These are phyloP conservation scores for Oreochromis grahami DNA, from an alignment of 2,797 vertebrate genomes.

Conservation along the genomic window DNA sequence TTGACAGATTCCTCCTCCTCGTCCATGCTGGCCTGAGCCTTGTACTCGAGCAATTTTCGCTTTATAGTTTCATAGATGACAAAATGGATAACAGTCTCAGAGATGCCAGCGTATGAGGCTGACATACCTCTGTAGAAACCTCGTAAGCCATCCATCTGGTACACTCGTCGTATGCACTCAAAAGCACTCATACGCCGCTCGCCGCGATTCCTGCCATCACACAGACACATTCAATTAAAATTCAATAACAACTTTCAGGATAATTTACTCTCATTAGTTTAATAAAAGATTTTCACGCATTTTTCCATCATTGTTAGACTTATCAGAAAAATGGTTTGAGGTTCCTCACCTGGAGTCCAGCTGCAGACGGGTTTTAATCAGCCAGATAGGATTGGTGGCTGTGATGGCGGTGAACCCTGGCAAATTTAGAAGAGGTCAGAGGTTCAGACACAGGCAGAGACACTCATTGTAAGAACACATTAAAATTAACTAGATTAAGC, in stretches of 20 bases:
- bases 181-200: slow-evolving; percentile 91
- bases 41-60: slow-evolving; percentile 84
- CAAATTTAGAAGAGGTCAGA: slow-evolving; percentile 72
- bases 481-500: slow-evolving; percentile 20
- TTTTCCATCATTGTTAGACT: neutral
- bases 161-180: slow-evolving; percentile 90
- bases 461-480: slow-evolving; percentile 22
- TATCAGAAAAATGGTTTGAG: slow-evolving; percentile 56
- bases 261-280: neutral
- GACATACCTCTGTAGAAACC: slow-evolving; percentile 99
- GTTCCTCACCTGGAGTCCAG: slow-evolving; percentile 89
- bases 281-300: neutral
- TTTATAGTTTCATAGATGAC: slow-evolving; percentile 99
- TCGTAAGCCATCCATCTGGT: slow-evolving; percentile 87
- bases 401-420: slow-evolving; percentile 98
- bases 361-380: slow-evolving; percentile 96
- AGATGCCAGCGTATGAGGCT: slow-evolving; percentile 97
- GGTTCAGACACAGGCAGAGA: slow-evolving; percentile 61
- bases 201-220: slow-evolving; percentile 82
- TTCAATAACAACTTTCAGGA: neutral
- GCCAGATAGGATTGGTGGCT: slow-evolving; percentile 98
- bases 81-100: slow-evolving; percentile 98
- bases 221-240: neutral
- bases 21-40: slow-evolving; percentile 83
- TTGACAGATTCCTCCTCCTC: slow-evolving; percentile 86